A percentile compares a stretch with the other conserved stretches of the same genome.
These are phyloP conservation scores for Stictonetta naevosa DNA, from an alignment of 2,113 vertebrate species.

Conservation along the genomic window DNA sequence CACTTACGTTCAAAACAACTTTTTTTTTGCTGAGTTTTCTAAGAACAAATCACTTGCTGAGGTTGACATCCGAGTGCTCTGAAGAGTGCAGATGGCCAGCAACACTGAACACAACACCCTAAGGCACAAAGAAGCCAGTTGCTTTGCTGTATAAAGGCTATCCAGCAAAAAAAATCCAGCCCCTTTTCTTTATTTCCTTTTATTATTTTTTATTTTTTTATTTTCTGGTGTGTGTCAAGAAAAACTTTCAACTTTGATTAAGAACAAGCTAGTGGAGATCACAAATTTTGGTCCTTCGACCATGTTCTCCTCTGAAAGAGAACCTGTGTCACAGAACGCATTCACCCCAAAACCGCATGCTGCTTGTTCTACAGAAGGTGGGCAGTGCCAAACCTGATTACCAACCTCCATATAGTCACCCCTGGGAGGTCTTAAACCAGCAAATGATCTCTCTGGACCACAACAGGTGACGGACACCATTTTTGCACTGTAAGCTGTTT, in stretches of 20 bases:
- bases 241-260: background rate
- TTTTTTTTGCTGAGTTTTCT: background rate
- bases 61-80: background rate
- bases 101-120: background rate
- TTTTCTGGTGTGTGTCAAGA: background rate
- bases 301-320: background rate
- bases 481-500: background rate
- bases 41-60: background rate
- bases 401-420: background rate
- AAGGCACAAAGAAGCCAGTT: background rate
- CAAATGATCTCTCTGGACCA: background rate
- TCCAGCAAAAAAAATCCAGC: background rate
- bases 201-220: background rate
- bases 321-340: background rate
- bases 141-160: background rate
- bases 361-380: background rate
- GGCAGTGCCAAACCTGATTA: background rate
- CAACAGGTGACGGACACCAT: background rate
- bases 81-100: conserved; percentile 27
- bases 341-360: background rate
- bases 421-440: background rate
- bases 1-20: background rate
- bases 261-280: background rate
- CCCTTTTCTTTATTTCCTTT: background rate
- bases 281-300: background rate